Conservation (phyloP, 2,888 invertebrate genomes). For the Choreutis nemorana region DNA sequence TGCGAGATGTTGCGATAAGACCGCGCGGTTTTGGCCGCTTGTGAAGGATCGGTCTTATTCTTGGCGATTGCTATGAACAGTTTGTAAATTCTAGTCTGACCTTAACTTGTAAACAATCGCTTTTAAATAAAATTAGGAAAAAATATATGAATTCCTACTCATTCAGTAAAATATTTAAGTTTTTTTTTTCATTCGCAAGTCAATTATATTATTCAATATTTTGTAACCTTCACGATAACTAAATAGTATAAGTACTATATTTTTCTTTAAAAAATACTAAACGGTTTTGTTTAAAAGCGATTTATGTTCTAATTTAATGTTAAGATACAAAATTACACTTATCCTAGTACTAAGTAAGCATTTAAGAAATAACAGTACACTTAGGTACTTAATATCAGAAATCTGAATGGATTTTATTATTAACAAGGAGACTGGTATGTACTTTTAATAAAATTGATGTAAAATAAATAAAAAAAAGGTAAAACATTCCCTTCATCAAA, state of each 20-base stretch:
- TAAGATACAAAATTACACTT: conserved; percentile 20
- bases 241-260: no score
- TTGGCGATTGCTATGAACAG: conserved; percentile 36
- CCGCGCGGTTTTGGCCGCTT: background rate
- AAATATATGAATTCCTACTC: background rate
- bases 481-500: conserved; percentile 46
- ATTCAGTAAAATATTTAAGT: no score
- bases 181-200: no score
- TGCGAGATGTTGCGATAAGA: background rate
- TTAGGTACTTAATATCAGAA: conserved; percentile 42
- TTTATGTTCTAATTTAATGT: conserved; percentile 25
- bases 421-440: conserved; percentile 62
- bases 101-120: conserved; percentile 26
- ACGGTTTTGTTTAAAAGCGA: conserved; percentile 32
- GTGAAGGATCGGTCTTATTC: conserved; percentile 19
- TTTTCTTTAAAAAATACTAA: conserved; percentile 7
- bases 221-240: no score
- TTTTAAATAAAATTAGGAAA: conserved; percentile 27
- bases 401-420: conserved; percentile 51
- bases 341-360: conserved; percentile 43
- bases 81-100: conserved; percentile 55
- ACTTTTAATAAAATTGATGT: conserved; percentile 40
- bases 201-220: no score
- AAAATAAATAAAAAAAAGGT: conserved; percentile 35
- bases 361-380: conserved; percentile 53